Evolutionary conservation across 2,888 invertebrate genomes (phyloP), one percentile per base, ranked within the genome.

Genomic region (Aphidoletes aphidimyza): DNA sequence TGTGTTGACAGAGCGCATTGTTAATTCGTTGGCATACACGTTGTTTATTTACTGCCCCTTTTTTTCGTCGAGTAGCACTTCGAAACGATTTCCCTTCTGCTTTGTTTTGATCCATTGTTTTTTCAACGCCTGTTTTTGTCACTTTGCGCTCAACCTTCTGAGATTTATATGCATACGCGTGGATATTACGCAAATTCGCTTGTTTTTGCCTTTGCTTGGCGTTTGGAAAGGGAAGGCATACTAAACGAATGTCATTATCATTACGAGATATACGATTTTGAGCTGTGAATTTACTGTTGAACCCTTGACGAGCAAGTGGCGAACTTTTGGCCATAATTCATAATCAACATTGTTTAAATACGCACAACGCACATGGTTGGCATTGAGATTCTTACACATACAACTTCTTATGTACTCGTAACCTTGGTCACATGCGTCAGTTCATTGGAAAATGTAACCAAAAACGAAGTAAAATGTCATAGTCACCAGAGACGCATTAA

Each of bases 91-190:
- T n/a, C n/a, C n/a, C n/a, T 69, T 69, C 30, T 30, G n/a, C 54
- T 14, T 5, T 9, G 34, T n/a, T n/a, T n/a, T n/a, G n/a, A n/a
- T n/a, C 69, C 69, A 69, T 69, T 69, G 69, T 69, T 69, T 9
- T n/a, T 69, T 69, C 30, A 69, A 69, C 69, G 69, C n/a, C 17
- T 69, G 30, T 69, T 69, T 69, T 69, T 69, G 69, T 69, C 30
- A 69, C 34, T 69, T 69, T 26, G 5, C 30, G 26, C 30, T 30
- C 30, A 69, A 30, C 69, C 69, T 1, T 69, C 17, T n/a, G 69
- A 69, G 69, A 69, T 69, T 69, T 69, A 69, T 69, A 69, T 69
- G 69, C 69, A 69, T 69, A 69, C 30, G 69, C 69, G 69, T 30
- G 34, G 30, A 69, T 69, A 69, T 69, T 69, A 69, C 14, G 30